Conservation (phyloP, 2,888 invertebrate species). For the Eulithis prunata region DNA sequence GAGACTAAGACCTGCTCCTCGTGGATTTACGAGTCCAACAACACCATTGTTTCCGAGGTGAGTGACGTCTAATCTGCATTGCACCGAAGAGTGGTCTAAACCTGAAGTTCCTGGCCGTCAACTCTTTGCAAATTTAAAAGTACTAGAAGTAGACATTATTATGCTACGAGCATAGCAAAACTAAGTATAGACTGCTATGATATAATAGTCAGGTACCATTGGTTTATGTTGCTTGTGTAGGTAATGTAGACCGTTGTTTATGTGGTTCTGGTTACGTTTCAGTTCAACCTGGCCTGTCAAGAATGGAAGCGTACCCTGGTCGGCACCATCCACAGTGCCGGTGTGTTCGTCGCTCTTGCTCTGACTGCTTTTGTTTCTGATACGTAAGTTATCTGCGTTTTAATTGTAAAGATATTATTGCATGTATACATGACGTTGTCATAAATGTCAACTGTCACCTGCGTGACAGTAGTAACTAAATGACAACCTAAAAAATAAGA, state of each 20-base stretch:
- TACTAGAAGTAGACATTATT: neutral
- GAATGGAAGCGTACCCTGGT: conserved; percentile 84
- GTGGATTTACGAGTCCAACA: conserved; percentile 66
- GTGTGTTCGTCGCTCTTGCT: conserved; percentile 80
- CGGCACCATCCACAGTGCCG: conserved; percentile 83
- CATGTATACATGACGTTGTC: no score
- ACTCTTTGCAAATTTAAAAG: neutral
- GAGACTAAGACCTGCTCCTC: conserved; percentile 57
- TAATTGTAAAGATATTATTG: no score
- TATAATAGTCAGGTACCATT: neutral
- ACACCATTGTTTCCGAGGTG: conserved; percentile 73
- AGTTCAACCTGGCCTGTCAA: conserved; percentile 72
- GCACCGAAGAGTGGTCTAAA: neutral
- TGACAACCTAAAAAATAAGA: no score
- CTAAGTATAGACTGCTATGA: neutral
- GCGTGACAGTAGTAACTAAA: no score
- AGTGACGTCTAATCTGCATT: conserved; percentile 1
- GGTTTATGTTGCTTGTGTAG: neutral
- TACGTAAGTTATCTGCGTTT: conserved; percentile 62
- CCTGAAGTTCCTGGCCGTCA: neutral
- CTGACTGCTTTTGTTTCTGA: conserved; percentile 83
- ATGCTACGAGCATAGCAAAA: neutral
- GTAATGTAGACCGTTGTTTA: neutral
- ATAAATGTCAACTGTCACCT: no score
- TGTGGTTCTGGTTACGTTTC: conserved; percentile 43